Conservation (phyloP, 2,888 invertebrate species). For the Zygothrica quintamaculata region DNA sequence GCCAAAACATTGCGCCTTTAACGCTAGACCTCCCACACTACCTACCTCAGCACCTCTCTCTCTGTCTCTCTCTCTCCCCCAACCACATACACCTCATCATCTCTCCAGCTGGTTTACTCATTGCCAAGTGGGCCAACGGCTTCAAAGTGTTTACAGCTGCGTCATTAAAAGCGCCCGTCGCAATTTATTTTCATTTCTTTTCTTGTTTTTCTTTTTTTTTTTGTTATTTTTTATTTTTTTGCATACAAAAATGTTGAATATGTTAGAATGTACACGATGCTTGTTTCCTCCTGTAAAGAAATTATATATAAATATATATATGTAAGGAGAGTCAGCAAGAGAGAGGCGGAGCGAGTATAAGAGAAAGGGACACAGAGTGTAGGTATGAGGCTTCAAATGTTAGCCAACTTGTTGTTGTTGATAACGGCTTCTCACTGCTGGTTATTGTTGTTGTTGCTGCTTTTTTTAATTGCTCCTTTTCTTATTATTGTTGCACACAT, state of each 20-base stretch:
- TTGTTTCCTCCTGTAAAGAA: slow-evolving; percentile 7
- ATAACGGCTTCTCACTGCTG: slow-evolving; percentile 62
- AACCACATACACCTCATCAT: not conserved
- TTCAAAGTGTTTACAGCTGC: slow-evolving; percentile 74
- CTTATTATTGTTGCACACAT: slow-evolving; percentile 24
- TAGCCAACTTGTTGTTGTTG: slow-evolving; percentile 35
- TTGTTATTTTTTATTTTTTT: too few relatives aligned
- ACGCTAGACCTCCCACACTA: not conserved
- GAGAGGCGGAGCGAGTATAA: not conserved
- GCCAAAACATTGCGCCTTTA: slow-evolving; percentile 38
- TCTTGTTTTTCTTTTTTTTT: too few relatives aligned
- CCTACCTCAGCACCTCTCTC: not conserved
- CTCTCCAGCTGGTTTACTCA: slow-evolving; percentile 2
- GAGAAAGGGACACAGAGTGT: not conserved
- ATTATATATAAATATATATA: too few relatives aligned
- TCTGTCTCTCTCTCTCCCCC: not conserved
- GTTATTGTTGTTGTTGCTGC: slow-evolving; percentile 62
- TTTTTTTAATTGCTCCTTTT: slow-evolving; percentile 67
- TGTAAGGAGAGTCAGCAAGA: not conserved
- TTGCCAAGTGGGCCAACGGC: slow-evolving; percentile 62
- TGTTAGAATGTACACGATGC: slow-evolving; percentile 5
- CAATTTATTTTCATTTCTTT: slow-evolving; percentile 62
- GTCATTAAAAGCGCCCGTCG: slow-evolving; percentile 70
- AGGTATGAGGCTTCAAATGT: too few relatives aligned
- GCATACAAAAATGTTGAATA: slow-evolving; percentile 1